phyloP scores from a whole-genome alignment of 1,140 invertebrate species.

The Papilio polytes region DNA sequence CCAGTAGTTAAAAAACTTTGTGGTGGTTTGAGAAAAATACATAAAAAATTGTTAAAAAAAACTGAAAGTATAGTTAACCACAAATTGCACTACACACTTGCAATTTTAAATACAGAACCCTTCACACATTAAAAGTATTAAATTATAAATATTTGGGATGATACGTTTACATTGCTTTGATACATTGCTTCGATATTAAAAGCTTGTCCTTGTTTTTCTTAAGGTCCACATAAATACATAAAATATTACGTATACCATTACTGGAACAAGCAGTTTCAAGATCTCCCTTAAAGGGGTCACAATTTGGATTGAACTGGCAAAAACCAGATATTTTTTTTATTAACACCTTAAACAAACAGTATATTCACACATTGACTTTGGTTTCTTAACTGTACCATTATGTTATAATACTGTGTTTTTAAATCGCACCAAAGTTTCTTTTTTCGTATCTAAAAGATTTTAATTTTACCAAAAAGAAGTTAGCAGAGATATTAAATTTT shows the following conservation, averaged over 20 bases:
- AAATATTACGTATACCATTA: constrained; percentile 1
- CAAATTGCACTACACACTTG: no score
- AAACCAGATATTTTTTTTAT: background rate
- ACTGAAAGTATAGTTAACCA: no score
- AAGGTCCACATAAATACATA: constrained; percentile 38
- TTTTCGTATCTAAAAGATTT: background rate
- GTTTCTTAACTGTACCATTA: background rate
- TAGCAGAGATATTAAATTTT: no score
- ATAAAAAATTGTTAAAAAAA: no score
- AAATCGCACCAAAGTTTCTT: no score
- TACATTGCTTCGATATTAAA: constrained; percentile 27
- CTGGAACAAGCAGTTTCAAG: constrained; percentile 3
- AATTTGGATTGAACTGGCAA: constrained; percentile 10
- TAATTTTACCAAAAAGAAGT: no score
- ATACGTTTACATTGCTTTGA: background rate
- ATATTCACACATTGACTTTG: background rate
- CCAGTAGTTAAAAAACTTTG: no score
- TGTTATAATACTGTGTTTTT: background rate
- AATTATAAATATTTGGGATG: background rate
- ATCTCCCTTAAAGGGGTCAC: constrained; percentile 19
- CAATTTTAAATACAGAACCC: constrained; percentile 4
- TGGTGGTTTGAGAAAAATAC: no score
- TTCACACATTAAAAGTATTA: background rate
- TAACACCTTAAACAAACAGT: background rate
- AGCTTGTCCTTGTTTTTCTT: constrained; percentile 36